Base-by-base conservation (phyloP, 2,113 vertebrate species). In the Podilymbus podiceps region DNA sequence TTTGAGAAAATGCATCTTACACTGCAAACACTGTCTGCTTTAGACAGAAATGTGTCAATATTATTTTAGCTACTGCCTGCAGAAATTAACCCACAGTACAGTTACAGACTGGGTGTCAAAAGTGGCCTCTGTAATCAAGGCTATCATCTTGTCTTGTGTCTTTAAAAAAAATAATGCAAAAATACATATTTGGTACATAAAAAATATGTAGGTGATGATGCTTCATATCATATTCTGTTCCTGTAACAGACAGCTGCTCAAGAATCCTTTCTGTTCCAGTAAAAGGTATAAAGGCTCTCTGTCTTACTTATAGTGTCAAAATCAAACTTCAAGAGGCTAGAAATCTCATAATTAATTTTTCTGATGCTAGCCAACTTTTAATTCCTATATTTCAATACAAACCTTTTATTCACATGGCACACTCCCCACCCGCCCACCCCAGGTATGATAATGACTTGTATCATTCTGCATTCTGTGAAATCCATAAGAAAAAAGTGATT, bases 341-440 rank as follows among this genome's bases (percentile, higher is more conserved):
- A 66, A 90, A 88, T 62, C 8, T 76, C 24, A 13, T 58, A 23
- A 40, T 40, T 53, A 5, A 14, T 53, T 33, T 62, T 46, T 35
- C 52, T 69, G 23, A 7, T 23, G 40, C 23, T 46, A 53, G 15
- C 27, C 10, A 67, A 40, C 42, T 58, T 88, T 82, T 53, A 33
- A 53, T 75, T 67, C 9, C 40, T 66, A 15, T 28, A 69, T 52
- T 69, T 15, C 33, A 74, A 47, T 47, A 62, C 27, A 74, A 60
- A 74, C 17, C 20, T 31, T 73, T 15, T 42, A 60, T 44, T 40
- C 18, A 20, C 11, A 14, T 66, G 50, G 12, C 55, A 59, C 6
- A 42, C 25, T 40, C 58, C 25, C 20, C 30, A 33, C 19, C 9
- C 5, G 20, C 5, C 2, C 8, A 33, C 6, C 5, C 6, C 0